Conservation (phyloP, 1,140 invertebrate species). For the Tetraneura akinire region DNA sequence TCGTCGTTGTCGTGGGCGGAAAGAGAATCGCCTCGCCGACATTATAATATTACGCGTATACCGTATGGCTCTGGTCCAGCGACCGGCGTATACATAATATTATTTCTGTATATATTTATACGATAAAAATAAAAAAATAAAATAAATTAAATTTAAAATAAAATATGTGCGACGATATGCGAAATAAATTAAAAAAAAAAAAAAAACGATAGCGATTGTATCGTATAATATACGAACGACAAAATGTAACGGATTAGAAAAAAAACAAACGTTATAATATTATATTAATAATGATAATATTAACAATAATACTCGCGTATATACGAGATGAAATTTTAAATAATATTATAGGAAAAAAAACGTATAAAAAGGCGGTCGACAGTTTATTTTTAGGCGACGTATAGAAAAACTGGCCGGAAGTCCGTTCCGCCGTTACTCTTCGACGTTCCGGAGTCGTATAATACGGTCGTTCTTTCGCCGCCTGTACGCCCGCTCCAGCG, state of each 20-base stretch:
- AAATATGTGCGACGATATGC: not conserved
- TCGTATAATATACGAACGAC: no score
- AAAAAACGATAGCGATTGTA: not conserved
- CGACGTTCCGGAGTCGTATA: no score
- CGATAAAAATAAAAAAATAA: not conserved
- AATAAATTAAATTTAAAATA: not conserved
- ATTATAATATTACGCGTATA: no score
- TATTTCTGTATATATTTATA: conserved; percentile 27
- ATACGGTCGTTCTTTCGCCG: not conserved
- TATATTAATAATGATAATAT: no score
- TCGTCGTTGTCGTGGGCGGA: conserved; percentile 13
- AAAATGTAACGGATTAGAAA: conserved; percentile 39
- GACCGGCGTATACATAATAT: no score
- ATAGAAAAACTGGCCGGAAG: conserved; percentile 39
- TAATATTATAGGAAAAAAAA: conserved; percentile 5
- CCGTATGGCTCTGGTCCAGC: conserved; percentile 31
- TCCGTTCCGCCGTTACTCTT: not conserved
- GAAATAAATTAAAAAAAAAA: not conserved
- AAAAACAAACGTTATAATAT: no score
- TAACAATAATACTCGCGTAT: no score
- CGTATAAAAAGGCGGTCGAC: not conserved
- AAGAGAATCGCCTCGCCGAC: conserved; percentile 9
- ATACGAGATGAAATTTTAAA: no score
- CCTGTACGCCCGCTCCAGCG: not conserved
- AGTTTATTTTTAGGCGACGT: conserved; percentile 31